Percentiles rank a stretch among this genome's conserved stretches.
phyloP scores from a whole-genome alignment of 2,797 vertebrate genomes.

The Chelon auratus region DNA sequence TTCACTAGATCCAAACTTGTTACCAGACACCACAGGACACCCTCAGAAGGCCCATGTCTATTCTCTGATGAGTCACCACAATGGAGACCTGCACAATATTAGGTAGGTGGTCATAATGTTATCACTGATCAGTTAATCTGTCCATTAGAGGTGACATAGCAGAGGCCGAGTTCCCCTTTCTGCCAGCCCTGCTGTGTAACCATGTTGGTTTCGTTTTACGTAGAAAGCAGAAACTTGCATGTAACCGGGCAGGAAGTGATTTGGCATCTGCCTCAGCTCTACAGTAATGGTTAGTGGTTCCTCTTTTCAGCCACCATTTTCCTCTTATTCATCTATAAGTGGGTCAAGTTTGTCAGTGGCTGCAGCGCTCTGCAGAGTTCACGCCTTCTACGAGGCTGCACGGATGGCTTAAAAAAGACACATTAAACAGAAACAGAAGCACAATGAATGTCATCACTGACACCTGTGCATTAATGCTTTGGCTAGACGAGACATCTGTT shows the following conservation, averaged over 20 bases:
- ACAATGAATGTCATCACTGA: background rate
- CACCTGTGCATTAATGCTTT: background rate
- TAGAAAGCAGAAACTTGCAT: slow-evolving; percentile 50
- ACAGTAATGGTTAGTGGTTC: slow-evolving; percentile 17
- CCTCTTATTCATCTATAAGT: background rate
- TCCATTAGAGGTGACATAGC: background rate
- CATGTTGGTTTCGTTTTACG: slow-evolving; percentile 48
- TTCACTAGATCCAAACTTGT: too few species aligned
- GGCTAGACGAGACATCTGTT: background rate
- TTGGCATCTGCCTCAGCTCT: background rate
- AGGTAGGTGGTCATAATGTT: too few species aligned
- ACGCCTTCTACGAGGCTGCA: too few species aligned
- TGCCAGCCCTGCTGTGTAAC: slow-evolving; percentile 1
- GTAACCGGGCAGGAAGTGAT: slow-evolving; percentile 54
- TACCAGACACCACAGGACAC: too few species aligned
- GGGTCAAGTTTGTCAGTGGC: background rate
- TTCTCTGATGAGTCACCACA: too few species aligned
- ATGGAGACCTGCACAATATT: too few species aligned
- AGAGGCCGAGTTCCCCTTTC: background rate
- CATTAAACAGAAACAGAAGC: too few species aligned
- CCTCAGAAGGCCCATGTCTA: too few species aligned
- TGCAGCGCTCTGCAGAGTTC: too few species aligned
- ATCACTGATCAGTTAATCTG: too few species aligned
- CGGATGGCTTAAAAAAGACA: too few species aligned
- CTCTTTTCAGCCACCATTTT: background rate